These are phyloP conservation scores for Mesocentrotus franciscanus DNA, from an alignment of 53 echinoderm and acorn worm species.

Conservation along the genomic window DNA sequence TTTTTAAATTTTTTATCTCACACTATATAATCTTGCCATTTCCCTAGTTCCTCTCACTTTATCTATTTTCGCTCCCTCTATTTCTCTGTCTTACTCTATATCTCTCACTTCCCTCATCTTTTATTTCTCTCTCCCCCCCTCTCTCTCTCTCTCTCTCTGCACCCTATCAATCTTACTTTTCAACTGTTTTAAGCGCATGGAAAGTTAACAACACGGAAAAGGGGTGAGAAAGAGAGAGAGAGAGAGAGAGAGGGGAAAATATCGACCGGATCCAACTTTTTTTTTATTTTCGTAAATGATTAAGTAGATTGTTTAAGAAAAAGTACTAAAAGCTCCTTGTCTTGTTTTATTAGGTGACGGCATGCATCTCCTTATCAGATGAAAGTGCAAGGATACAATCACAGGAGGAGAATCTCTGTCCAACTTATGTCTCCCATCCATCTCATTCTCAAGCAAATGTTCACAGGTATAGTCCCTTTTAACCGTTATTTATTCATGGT, in stretches of 20 bases:
- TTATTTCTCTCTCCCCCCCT: neutral
- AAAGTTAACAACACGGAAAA: neutral
- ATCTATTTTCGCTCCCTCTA: neutral
- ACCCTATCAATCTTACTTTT: neutral
- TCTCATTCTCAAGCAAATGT: neutral
- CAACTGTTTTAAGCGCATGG: neutral
- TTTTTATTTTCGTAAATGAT: conserved; percentile 14
- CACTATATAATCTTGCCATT: neutral
- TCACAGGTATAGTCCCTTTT: neutral
- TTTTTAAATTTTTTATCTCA: too few species aligned
- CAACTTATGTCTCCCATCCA: conserved; percentile 17
- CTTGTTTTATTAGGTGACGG: conserved; percentile 10
- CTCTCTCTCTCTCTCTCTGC: neutral
- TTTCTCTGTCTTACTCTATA: neutral
- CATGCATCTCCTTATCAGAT: conserved; percentile 32
- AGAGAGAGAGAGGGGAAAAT: neutral
- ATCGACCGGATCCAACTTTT: neutral
- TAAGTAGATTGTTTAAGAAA: conserved; percentile 37
- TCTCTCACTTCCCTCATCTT: neutral
- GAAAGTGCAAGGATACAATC: neutral
- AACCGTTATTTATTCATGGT: neutral
- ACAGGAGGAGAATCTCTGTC: neutral
- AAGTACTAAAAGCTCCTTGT: conserved; percentile 34
- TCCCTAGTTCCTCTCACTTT: neutral
- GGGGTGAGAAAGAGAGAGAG: neutral